A percentile compares a stretch with the other conserved stretches of the same genome.
These are phyloP conservation scores for Pteronotus mesoamericanus DNA, from an alignment of 2,797 vertebrate species.

Conservation along the genomic window DNA sequence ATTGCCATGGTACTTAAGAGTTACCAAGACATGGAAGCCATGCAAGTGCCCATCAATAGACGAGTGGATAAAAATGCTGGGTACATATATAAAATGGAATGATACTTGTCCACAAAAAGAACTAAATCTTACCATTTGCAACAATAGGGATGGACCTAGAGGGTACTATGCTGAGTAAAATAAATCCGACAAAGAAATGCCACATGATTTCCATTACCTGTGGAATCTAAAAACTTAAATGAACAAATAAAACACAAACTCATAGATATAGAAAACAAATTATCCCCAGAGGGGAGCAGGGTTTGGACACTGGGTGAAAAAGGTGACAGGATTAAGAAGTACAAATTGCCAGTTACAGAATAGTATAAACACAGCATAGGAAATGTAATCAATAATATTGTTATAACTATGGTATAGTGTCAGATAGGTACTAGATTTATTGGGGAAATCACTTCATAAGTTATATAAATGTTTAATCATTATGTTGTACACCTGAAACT, in stretches of 20 bases:
- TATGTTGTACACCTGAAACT: background rate
- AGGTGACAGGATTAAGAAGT: too few species aligned
- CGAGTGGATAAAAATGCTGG: too few species aligned
- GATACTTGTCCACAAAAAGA: background rate
- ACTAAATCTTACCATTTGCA: background rate
- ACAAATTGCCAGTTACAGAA: too few species aligned
- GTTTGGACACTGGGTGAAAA: too few species aligned
- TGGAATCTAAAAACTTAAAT: background rate
- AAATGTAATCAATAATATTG: too few species aligned
- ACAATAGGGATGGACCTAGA: too few species aligned
- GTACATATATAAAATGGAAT: background rate
- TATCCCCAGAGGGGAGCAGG: too few species aligned
- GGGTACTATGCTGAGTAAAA: background rate
- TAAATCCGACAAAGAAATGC: background rate
- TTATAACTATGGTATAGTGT: background rate
- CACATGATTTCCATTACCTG: background rate
- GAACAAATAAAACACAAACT: background rate
- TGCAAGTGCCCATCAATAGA: too few species aligned
- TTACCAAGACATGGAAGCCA: too few species aligned
- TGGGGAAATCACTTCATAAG: background rate
- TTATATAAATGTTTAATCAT: background rate
- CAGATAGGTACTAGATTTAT: background rate
- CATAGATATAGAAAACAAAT: too few species aligned
- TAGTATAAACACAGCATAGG: background rate
- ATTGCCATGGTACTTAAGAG: too few species aligned